Conservation (phyloP, 2,888 invertebrate genomes). For the Tiliacea aurago region DNA sequence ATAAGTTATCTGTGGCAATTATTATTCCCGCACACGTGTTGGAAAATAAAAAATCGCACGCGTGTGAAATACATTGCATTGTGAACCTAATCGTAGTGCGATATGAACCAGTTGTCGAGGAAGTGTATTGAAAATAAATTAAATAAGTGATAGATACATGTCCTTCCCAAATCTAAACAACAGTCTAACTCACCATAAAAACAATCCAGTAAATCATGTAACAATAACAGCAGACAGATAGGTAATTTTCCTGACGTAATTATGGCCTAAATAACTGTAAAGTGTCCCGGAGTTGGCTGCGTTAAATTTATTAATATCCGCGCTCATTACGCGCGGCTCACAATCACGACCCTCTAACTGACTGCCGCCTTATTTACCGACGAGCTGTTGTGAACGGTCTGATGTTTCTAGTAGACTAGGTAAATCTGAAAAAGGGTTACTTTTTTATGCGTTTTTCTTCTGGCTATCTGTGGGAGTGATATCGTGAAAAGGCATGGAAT, state of each 20-base stretch:
- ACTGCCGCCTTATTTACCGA: constrained; percentile 88
- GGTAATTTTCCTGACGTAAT: constrained; percentile 76
- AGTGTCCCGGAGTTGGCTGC: constrained; percentile 75
- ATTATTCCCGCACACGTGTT: too few relatives aligned
- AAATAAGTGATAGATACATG: too few relatives aligned
- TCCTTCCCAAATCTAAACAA: constrained; percentile 9
- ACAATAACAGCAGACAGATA: constrained; percentile 63
- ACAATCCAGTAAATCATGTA: constrained; percentile 67
- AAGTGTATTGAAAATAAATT: too few relatives aligned
- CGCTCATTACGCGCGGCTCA: constrained; percentile 79
- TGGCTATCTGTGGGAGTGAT: too few relatives aligned
- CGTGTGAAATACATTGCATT: too few relatives aligned
- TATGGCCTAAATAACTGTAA: constrained; percentile 84
- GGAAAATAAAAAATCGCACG: too few relatives aligned
- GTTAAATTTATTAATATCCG: constrained; percentile 83
- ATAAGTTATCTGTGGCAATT: too few relatives aligned
- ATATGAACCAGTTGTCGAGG: too few relatives aligned
- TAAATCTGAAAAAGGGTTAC: background rate
- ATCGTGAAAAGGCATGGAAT: too few relatives aligned
- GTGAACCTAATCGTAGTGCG: too few relatives aligned
- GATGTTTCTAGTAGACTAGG: constrained; percentile 70
- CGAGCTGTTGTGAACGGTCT: constrained; percentile 66
- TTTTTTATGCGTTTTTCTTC: background rate
- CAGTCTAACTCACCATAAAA: constrained; percentile 29
- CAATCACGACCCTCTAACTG: constrained; percentile 87